phyloP scores from a whole-genome alignment of 2,888 invertebrate species.

The Protonemura montana region DNA sequence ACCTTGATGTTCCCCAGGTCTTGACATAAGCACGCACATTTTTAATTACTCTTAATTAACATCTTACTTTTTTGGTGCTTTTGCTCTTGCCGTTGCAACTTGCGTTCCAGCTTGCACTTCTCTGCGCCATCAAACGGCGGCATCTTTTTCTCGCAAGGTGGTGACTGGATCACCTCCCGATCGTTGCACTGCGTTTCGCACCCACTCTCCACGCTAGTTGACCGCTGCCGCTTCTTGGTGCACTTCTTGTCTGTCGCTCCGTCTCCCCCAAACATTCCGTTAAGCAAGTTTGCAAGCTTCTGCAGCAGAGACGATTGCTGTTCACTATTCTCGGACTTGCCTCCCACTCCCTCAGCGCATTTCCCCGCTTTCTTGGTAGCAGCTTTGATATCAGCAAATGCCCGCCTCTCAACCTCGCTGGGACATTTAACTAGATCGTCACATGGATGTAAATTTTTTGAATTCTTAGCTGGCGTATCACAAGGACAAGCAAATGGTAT shows the following conservation, averaged over 20 bases:
- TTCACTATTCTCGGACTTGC: not conserved
- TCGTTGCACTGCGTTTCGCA: too few relatives aligned
- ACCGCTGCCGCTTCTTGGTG: not conserved
- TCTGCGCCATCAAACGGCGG: not conserved
- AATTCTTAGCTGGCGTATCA: not conserved
- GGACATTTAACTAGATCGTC: not conserved
- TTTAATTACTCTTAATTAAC: too few relatives aligned
- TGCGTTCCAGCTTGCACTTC: not conserved
- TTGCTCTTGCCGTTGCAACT: not conserved
- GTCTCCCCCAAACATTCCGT: not conserved
- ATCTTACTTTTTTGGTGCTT: not conserved
- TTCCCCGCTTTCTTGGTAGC: not conserved
- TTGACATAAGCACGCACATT: too few relatives aligned
- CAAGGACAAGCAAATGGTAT: not conserved
- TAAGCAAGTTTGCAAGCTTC: not conserved
- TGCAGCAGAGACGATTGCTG: not conserved
- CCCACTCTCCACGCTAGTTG: too few relatives aligned
- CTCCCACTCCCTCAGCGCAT: not conserved
- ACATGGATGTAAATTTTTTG: not conserved
- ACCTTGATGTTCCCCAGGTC: too few relatives aligned
- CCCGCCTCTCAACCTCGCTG: not conserved
- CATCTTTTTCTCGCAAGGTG: not conserved
- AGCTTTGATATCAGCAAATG: not conserved
- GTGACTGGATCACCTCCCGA: not conserved
- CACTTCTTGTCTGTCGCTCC: not conserved